These are phyloP conservation scores for Haliclona indistincta DNA, from an alignment of 37 sponge, comb jelly and placozoan species.

Conservation along the genomic window DNA sequence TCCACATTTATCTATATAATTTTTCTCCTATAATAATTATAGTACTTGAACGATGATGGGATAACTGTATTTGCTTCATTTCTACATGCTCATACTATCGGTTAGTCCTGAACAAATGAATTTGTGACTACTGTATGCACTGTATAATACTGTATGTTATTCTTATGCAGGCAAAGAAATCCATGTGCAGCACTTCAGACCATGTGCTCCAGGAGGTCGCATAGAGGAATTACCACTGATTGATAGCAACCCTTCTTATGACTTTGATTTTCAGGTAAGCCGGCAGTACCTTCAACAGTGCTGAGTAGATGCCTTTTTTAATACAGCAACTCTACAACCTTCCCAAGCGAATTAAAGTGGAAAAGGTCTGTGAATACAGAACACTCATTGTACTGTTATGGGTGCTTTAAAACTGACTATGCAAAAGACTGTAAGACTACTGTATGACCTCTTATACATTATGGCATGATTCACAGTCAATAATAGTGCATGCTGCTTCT, in stretches of 20 bases:
- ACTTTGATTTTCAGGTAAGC: neutral
- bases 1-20: no score
- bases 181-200: neutral
- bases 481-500: no score
- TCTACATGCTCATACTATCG: neutral
- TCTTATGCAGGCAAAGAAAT: neutral
- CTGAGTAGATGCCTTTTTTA: neutral
- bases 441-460: no score
- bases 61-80: neutral
- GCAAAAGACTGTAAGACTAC: no score
- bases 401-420: no score
- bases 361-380: no score
- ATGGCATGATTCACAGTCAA: no score
- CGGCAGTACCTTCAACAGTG: neutral
- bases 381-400: no score
- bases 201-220: neutral
- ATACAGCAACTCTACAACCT: no score
- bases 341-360: no score
- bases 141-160: no score
- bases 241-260: neutral
- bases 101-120: neutral
- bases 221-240: neutral
- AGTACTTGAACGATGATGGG: neutral
- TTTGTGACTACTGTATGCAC: neutral
- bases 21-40: no score